Conservation (phyloP, 1,140 invertebrate species). For the Dufourea novaeangliae region DNA sequence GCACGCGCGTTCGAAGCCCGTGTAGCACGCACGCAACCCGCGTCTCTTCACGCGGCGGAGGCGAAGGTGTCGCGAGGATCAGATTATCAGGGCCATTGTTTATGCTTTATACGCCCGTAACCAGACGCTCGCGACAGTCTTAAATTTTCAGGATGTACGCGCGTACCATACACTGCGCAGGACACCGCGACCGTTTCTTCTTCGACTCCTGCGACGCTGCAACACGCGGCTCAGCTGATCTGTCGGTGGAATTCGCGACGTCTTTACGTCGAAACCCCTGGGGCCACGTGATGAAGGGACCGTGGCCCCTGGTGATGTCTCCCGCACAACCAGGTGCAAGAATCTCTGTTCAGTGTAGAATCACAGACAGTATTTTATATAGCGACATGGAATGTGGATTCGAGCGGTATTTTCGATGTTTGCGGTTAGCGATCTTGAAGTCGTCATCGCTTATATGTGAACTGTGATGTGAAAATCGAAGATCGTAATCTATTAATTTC, state of each 20-base stretch:
- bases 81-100: constrained; percentile 66
- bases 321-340: constrained; percentile 14
- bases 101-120: constrained; percentile 58
- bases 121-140: constrained; percentile 14
- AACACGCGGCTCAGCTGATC: constrained; percentile 12
- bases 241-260: constrained; percentile 47
- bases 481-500: no score
- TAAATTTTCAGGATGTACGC: constrained; percentile 60
- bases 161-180: background rate
- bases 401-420: no score
- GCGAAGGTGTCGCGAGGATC: constrained; percentile 55
- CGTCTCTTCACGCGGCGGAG: background rate
- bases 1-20: constrained; percentile 10
- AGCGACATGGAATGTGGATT: no score
- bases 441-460: no score
- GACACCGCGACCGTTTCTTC: constrained; percentile 7
- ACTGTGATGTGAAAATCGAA: no score
- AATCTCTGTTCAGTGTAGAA: no score
- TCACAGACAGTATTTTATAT: no score
- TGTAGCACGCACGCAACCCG: constrained; percentile 21
- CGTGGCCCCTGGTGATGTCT: constrained; percentile 22
- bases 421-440: no score
- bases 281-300: constrained; percentile 56
- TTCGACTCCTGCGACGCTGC: constrained; percentile 33
- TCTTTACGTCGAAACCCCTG: constrained; percentile 64